Evolutionary conservation across 1,140 invertebrate genomes (phyloP).

Genomic region (Euura saliciscinereae): DNA sequence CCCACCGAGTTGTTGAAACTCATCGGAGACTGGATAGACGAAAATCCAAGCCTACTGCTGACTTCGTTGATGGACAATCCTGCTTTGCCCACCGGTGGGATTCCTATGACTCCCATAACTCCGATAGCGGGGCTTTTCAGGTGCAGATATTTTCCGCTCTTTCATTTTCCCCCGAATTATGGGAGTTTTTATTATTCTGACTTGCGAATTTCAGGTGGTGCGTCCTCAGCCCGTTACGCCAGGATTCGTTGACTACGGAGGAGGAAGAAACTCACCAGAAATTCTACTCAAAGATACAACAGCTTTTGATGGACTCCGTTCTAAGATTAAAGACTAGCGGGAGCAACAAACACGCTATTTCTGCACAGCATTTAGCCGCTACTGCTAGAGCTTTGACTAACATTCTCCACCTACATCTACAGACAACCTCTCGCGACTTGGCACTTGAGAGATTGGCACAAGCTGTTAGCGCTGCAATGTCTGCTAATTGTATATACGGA

Average conservation of each 20-base stretch:
- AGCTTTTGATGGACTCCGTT: conserved; percentile 56
- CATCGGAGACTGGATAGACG: conserved; percentile 54
- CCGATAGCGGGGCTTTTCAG: conserved; percentile 76
- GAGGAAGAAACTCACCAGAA: conserved; percentile 40
- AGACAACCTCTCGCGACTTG: conserved; percentile 36
- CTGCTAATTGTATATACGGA: conserved; percentile 76
- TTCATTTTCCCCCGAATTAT: not conserved
- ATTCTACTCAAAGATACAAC: conserved; percentile 56
- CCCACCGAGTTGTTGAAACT: conserved; percentile 47
- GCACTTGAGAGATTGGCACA: conserved; percentile 76
- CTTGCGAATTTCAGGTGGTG: conserved; percentile 45
- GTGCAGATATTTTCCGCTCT: conserved; percentile 26
- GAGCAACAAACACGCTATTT: conserved; percentile 56
- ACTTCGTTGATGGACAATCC: conserved; percentile 73
- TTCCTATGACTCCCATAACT: conserved; percentile 83
- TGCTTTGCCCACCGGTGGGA: conserved; percentile 74
- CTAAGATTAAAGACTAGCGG: conserved; percentile 47
- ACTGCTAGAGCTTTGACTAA: conserved; percentile 44
- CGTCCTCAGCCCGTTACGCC: conserved; percentile 49
- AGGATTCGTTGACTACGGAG: conserved; percentile 18
- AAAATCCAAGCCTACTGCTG: conserved; percentile 72
- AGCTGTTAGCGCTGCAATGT: conserved; percentile 74
- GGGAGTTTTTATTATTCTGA: not conserved
- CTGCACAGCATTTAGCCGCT: conserved; percentile 54
- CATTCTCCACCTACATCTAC: conserved; percentile 15